These are phyloP conservation scores for Tympanoctomys barrerae DNA, from an alignment of 2,797 vertebrate species.

Conservation along the genomic window DNA sequence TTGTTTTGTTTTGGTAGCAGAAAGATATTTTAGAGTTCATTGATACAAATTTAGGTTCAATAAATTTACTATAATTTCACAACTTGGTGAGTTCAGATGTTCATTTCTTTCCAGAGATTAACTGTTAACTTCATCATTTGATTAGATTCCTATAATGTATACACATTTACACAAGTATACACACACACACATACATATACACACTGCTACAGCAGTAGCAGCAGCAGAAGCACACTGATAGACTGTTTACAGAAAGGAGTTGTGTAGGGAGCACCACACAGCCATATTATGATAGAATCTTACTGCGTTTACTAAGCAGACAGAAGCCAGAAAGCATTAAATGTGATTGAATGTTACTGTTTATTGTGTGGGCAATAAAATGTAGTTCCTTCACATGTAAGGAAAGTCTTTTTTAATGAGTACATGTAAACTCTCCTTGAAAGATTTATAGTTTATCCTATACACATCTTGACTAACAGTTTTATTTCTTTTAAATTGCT, in stretches of 20 bases:
- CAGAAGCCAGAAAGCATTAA: not conserved
- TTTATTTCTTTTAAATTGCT: conserved; percentile 65
- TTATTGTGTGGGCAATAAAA: conserved; percentile 62
- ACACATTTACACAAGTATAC: not conserved
- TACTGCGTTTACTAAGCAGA: not conserved
- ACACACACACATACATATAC: not conserved
- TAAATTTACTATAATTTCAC: not conserved
- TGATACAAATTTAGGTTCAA: not conserved
- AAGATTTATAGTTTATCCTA: conserved; percentile 51
- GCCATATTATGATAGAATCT: not conserved
- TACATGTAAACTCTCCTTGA: conserved; percentile 33
- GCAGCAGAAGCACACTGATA: not conserved
- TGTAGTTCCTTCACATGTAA: not conserved
- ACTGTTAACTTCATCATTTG: not conserved
- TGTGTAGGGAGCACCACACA: not conserved
- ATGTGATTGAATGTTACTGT: not conserved
- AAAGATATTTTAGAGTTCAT: not conserved
- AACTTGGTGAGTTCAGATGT: not conserved
- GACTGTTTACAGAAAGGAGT: not conserved
- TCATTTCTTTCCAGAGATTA: not conserved
- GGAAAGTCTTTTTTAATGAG: conserved; percentile 28
- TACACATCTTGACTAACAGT: conserved; percentile 44
- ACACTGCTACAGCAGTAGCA: not conserved
- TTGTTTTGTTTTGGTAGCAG: not conserved
- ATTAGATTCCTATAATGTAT: not conserved